These are phyloP conservation scores for Andricus grossulariae DNA, from an alignment of 1,140 invertebrate genomes.

Conservation along the genomic window DNA sequence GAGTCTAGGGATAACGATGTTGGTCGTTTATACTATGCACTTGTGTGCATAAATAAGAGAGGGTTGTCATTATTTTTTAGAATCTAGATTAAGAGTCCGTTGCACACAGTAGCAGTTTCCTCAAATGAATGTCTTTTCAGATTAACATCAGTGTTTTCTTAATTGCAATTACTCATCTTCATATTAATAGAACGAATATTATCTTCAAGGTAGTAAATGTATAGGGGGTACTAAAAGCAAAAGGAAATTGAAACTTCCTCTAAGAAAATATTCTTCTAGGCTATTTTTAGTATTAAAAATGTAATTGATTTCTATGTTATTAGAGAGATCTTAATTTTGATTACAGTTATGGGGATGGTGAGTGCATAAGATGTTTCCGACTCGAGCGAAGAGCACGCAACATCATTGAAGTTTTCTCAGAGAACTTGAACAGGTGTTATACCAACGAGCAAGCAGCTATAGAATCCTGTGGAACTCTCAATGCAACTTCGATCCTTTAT, in stretches of 20 bases:
- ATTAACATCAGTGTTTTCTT: conserved; percentile 10
- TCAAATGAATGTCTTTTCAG: conserved; percentile 20
- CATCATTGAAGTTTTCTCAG: conserved; percentile 80
- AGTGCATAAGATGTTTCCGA: conserved; percentile 81
- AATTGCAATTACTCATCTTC: conserved; percentile 14
- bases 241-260: not conserved
- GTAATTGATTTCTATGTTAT: not conserved
- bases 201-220: not conserved
- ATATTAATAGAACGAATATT: conserved; percentile 1
- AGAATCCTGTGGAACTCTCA: conserved; percentile 77
- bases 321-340: not conserved
- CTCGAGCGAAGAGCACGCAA: conserved; percentile 79
- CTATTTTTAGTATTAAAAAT: too few species aligned
- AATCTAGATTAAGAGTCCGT: conserved; percentile 1
- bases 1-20: conserved; percentile 29
- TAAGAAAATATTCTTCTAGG: too few species aligned
- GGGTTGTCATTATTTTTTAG: conserved; percentile 20
- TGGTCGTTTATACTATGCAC: conserved; percentile 25
- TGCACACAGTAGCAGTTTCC: conserved; percentile 13
- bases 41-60: conserved; percentile 17
- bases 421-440: conserved; percentile 80
- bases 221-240: not conserved
- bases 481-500: conserved; percentile 69
- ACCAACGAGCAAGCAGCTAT: conserved; percentile 79
- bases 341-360: conserved; percentile 67